Conservation (phyloP, 2,888 invertebrate genomes). For the Diaphora mendica region DNA sequence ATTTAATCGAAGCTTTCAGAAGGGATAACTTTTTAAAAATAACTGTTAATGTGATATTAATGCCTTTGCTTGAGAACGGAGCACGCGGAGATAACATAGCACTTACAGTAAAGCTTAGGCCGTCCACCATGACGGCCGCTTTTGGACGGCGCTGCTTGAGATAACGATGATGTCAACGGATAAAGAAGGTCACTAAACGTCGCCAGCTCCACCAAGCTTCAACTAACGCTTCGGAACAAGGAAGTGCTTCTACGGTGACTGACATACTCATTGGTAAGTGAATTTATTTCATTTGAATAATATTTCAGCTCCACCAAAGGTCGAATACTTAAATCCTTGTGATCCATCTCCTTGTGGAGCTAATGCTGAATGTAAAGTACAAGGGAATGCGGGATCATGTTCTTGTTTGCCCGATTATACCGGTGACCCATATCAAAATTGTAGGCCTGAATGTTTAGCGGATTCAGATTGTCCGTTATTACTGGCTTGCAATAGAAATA, state of each 20-base stretch:
- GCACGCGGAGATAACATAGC: constrained; percentile 86
- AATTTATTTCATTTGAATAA: constrained; percentile 68
- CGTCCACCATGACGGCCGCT: constrained; percentile 80
- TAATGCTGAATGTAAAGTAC: constrained; percentile 91
- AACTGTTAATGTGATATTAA: constrained; percentile 82
- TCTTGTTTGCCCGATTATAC: constrained; percentile 89
- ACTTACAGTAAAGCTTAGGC: constrained; percentile 86
- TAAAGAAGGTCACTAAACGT: constrained; percentile 80
- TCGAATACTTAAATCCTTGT: constrained; percentile 86
- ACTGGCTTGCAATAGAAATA: constrained; percentile 88
- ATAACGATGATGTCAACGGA: constrained; percentile 77
- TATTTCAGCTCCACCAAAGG: constrained; percentile 80
- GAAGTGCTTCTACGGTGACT: constrained; percentile 83
- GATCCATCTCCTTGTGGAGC: constrained; percentile 89
- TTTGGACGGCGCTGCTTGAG: constrained; percentile 80
- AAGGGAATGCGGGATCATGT: constrained; percentile 91
- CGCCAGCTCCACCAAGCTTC: constrained; percentile 83
- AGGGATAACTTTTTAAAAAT: constrained; percentile 74
- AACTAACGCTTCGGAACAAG: constrained; percentile 86
- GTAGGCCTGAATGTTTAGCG: constrained; percentile 89
- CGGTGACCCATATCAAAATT: constrained; percentile 92
- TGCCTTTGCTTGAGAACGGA: constrained; percentile 84
- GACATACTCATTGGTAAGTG: constrained; percentile 74
- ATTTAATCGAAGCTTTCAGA: constrained; percentile 77
- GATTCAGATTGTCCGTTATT: constrained; percentile 89